A percentile compares a stretch with the other conserved stretches of the same genome.
phyloP scores from a whole-genome alignment of 2,113 vertebrate genomes.

The Cettia cetti region DNA sequence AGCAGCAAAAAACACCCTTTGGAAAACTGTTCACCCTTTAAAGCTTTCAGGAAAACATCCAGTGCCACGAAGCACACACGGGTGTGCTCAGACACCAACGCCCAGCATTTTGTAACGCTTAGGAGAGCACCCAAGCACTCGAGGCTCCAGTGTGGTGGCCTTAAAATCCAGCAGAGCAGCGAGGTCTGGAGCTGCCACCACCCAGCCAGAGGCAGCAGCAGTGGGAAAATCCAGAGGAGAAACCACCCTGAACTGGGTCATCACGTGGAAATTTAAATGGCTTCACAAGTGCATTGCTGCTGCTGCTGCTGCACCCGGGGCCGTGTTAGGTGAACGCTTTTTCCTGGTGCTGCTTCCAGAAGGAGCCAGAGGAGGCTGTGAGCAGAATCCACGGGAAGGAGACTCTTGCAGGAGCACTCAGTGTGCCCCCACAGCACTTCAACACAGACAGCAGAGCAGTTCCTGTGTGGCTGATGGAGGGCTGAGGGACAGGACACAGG shows the following conservation, averaged over 20 bases:
- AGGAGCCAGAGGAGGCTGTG: not conserved
- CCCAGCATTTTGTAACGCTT: fast-evolving
- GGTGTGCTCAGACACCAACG: not conserved
- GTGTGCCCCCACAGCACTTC: not conserved
- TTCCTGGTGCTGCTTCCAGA: not conserved
- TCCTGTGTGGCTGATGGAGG: fast-evolving
- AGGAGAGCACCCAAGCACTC: fast-evolving
- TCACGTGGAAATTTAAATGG: not conserved
- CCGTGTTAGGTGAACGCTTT: not conserved
- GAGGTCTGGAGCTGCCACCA: not conserved
- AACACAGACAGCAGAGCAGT: fast-evolving
- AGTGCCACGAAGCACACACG: fast-evolving
- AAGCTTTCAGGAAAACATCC: not conserved
- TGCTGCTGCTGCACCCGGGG: not conserved
- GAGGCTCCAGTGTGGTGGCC: not conserved
- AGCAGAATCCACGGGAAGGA: not conserved
- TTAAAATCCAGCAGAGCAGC: not conserved
- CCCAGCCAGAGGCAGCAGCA: not conserved
- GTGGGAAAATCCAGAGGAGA: not conserved
- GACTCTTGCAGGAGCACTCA: not conserved
- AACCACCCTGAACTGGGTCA: constrained; percentile 13
- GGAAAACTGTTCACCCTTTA: not conserved
- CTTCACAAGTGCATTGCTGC: not conserved
- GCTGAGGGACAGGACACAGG: too few species aligned
- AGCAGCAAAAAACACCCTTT: not conserved